Percentiles rank a stretch among this genome's conserved stretches.
Conservation (phyloP, 1,140 invertebrate genomes). For the Drosophila kikkawai region DNA sequence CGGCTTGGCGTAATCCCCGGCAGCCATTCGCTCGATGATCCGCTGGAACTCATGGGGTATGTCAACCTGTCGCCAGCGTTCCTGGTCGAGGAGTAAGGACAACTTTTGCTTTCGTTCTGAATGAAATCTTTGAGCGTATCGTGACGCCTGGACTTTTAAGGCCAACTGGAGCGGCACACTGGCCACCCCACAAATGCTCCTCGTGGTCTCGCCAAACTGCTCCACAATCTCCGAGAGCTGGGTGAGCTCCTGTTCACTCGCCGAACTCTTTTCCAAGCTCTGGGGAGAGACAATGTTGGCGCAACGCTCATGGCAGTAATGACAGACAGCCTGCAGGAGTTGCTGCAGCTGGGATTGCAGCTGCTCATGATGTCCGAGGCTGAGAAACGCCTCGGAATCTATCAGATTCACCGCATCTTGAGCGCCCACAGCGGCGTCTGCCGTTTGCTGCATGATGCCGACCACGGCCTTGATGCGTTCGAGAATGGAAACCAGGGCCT, state of each 20-base stretch:
- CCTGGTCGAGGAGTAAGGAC: slow-evolving; percentile 93
- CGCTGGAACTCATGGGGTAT: slow-evolving; percentile 94
- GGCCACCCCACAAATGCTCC: slow-evolving; percentile 91
- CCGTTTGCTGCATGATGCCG: slow-evolving; percentile 89
- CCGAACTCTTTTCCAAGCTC: slow-evolving; percentile 88
- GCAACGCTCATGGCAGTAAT: slow-evolving; percentile 96
- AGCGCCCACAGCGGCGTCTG: slow-evolving; percentile 87
- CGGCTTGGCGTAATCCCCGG: slow-evolving; percentile 82
- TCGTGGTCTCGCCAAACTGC: slow-evolving; percentile 91
- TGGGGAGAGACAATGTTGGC: slow-evolving; percentile 93
- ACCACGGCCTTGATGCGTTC: slow-evolving; percentile 89
- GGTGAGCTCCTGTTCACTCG: slow-evolving; percentile 91
- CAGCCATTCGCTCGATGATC: slow-evolving; percentile 91
- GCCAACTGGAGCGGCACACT: slow-evolving; percentile 93
- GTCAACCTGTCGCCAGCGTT: slow-evolving; percentile 97
- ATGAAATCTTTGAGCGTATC: slow-evolving; percentile 97
- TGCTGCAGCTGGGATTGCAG: slow-evolving; percentile 90
- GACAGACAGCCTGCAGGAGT: slow-evolving; percentile 92
- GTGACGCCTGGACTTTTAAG: slow-evolving; percentile 94
- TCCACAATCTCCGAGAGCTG: slow-evolving; percentile 92
- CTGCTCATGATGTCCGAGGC: slow-evolving; percentile 89
- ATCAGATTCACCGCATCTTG: slow-evolving; percentile 86
- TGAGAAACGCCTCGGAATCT: slow-evolving; percentile 89
- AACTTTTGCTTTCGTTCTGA: slow-evolving; percentile 94
- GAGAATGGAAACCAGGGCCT: slow-evolving; percentile 87